Evolutionary conservation across 1,140 invertebrate genomes (phyloP).

Genomic region (Drosophila albomicans): DNA sequence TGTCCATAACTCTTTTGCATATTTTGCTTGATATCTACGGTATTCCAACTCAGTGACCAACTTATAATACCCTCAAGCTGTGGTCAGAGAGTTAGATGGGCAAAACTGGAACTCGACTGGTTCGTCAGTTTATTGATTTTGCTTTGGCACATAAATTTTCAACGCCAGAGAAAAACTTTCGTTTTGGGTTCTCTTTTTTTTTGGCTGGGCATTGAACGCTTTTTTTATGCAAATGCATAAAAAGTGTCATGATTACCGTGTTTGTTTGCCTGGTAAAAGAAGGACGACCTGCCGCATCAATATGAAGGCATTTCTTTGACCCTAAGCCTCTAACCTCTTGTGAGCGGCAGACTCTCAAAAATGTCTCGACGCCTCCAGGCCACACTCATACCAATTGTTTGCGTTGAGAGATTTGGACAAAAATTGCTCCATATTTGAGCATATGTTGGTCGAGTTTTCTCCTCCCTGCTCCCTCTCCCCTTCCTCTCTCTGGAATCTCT

Average conservation of each 20-base stretch:
- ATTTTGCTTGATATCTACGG: neutral
- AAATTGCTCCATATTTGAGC: constrained; percentile 70
- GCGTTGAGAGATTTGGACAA: constrained; percentile 45
- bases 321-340: constrained; percentile 33
- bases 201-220: constrained; percentile 13
- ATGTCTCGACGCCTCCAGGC: constrained; percentile 53
- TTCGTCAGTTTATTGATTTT: constrained; percentile 79
- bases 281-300: constrained; percentile 32
- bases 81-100: constrained; percentile 34
- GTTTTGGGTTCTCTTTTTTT: constrained; percentile 35
- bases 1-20: neutral
- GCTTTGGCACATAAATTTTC: constrained; percentile 73
- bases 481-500: too few relatives aligned
- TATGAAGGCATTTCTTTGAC: constrained; percentile 33
- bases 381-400: constrained; percentile 51
- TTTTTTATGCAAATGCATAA: constrained; percentile 80
- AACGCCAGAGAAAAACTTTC: constrained; percentile 55
- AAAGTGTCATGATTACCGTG: constrained; percentile 81
- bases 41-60: constrained; percentile 5
- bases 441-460: constrained; percentile 57
- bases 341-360: constrained; percentile 30
- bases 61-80: constrained; percentile 32
- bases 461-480: too few relatives aligned
- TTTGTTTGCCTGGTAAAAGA: constrained; percentile 64
- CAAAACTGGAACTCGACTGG: constrained; percentile 38